These are phyloP conservation scores for Microtus montanus DNA, from an alignment of 2,113 vertebrate genomes.

Conservation along the genomic window DNA sequence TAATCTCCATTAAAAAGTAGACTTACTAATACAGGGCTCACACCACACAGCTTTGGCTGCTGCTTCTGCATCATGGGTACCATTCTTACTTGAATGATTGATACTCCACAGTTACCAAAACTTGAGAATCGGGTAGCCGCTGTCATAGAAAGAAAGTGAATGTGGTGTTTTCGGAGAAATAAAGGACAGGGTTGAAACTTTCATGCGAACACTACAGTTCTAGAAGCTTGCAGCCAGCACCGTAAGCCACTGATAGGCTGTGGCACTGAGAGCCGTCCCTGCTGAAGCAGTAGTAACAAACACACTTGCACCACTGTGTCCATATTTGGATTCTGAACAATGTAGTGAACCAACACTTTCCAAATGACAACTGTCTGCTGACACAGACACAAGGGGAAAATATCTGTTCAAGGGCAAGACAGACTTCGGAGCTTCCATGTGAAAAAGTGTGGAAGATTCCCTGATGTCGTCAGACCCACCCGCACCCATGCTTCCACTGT, in stretches of 20 bases:
- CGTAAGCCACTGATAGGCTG: neutral
- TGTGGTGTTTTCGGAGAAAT: slow-evolving; percentile 32
- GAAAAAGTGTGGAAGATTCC: neutral
- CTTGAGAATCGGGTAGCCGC: neutral
- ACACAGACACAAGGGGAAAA: neutral
- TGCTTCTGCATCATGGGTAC: neutral
- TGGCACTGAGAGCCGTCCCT: neutral
- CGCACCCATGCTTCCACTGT: neutral
- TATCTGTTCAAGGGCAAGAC: neutral
- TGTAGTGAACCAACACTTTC: slow-evolving; percentile 7
- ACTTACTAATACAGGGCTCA: neutral
- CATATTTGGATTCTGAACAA: slow-evolving; percentile 25
- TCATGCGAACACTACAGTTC: slow-evolving; percentile 47
- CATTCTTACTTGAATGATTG: neutral
- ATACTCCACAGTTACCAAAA: neutral
- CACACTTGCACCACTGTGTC: neutral
- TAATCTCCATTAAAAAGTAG: neutral
- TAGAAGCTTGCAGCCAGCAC: neutral
- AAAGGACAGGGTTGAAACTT: neutral
- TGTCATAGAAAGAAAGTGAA: slow-evolving; percentile 49
- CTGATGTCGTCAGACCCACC: neutral
- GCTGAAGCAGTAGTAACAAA: neutral
- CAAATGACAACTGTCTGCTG: neutral
- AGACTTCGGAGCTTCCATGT: neutral
- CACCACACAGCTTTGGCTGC: neutral